Conservation (phyloP, 1,140 invertebrate species). For the Zaprionus nigranus region DNA sequence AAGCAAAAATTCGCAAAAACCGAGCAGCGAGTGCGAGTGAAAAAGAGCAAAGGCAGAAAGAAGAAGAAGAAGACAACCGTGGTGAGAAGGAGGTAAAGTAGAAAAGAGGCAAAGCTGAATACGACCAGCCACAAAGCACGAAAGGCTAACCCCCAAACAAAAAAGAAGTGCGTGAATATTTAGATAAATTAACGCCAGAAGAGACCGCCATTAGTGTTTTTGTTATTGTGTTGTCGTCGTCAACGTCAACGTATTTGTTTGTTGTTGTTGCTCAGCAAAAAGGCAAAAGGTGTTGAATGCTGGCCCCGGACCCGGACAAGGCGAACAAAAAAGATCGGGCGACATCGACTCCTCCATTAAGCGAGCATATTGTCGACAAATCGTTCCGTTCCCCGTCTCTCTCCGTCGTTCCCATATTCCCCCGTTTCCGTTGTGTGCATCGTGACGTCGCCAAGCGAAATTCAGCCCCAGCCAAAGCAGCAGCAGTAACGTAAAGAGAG, state of each 20-base stretch:
- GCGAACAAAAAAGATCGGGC: slow-evolving; percentile 42
- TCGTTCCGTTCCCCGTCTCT: slow-evolving; percentile 32
- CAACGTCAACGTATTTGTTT: slow-evolving; percentile 36
- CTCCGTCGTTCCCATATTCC: slow-evolving; percentile 18
- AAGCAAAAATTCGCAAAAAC: slow-evolving; percentile 54
- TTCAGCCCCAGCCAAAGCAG: slow-evolving; percentile 46
- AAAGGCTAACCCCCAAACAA: slow-evolving; percentile 56
- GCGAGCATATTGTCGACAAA: slow-evolving; percentile 53
- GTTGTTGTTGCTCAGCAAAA: slow-evolving; percentile 36
- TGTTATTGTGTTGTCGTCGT: slow-evolving; percentile 32
- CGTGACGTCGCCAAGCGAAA: slow-evolving; percentile 52
- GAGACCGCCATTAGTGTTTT: slow-evolving; percentile 53
- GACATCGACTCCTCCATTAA: slow-evolving; percentile 48
- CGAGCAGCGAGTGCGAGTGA: slow-evolving; percentile 51
- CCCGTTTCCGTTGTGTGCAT: slow-evolving; percentile 41
- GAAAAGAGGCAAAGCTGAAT: slow-evolving; percentile 47
- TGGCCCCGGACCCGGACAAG: slow-evolving; percentile 37
- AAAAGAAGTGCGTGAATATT: slow-evolving; percentile 63
- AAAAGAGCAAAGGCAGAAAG: slow-evolving; percentile 50
- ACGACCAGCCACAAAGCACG: slow-evolving; percentile 59
- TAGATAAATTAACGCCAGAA: slow-evolving; percentile 58
- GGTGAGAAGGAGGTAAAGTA: slow-evolving; percentile 13
- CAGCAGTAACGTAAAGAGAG: slow-evolving; percentile 20
- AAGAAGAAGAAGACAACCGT: slow-evolving; percentile 34
- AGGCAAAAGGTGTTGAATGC: slow-evolving; percentile 45